Base-by-base conservation (phyloP, 2,113 vertebrate genomes). In the Stegostoma tigrinum region DNA sequence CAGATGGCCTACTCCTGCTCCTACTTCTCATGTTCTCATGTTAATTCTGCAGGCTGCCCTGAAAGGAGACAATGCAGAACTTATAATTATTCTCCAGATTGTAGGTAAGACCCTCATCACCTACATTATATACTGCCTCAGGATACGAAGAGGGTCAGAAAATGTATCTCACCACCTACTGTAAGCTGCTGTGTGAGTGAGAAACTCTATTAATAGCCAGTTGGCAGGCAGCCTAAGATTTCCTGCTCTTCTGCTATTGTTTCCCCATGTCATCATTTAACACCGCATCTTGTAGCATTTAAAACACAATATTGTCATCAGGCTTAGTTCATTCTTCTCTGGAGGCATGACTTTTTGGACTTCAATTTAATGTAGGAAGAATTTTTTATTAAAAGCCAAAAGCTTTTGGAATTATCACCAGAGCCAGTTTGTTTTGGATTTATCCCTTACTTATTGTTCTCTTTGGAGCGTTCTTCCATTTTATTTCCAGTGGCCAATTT, bases 181-280 rank as follows among this genome's bases (percentile, higher is more conserved):
- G 27, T 93, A 93, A 67, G n/a, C 34, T 66, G 89, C n/a, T n/a
- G 64, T 93, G 21, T 93, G 66, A 93, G 55, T 5, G n/a, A 66
- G n/a, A 66, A 38, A 61, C 17, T n/a, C 61, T 64, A 34, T 93
- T 91, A 21, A 30, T 93, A 8, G 89, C 61, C 89, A 66, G 5
- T 93, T 93, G 89, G 89, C 89, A 93, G 61, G 17, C 61, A 93
- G n/a, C 61, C 61, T 93, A 93, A 24, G 34, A 93, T 93, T 93
- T 93, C 89, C 89, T 93, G 89, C n/a, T 66, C 21, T 38, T 66
- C 64, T 66, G 61, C 61, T 93, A 66, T 66, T 93, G 89, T 93
- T 93, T 93, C 89, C 89, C 89, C 34, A 38, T 93, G 66, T 19
- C 61, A 66, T 67, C 38, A 61, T 66, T 93, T 17, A 66, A 34